Evolutionary conservation across 1,140 invertebrate genomes (phyloP), one percentile per base, ranked within the genome.

Genomic region (Thalassaphorura encarpata): DNA sequence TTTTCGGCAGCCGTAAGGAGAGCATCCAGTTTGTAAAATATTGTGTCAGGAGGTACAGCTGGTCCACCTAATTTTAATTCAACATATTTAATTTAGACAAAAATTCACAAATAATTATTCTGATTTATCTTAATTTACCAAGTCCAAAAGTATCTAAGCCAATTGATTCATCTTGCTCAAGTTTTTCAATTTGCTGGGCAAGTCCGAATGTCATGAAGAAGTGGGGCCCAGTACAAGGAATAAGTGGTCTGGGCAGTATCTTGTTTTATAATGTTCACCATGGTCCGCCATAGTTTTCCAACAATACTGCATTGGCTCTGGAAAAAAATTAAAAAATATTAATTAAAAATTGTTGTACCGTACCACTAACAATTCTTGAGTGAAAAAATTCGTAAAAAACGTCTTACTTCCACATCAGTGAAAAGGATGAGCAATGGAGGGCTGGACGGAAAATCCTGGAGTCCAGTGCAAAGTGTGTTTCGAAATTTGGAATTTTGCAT

Each of bases 11-110:
- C 61, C 21, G 29, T 23, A 6, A 64, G 40, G 16, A 64, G 18
- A 31, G 63, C 50, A 43, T 65, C 63, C 39, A 65, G 39, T 29
- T 62, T 65, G 47, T 62, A 60, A 49, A 59, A 65, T 16, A 65
- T 60, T 33, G 63, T 65, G 33, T 65, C 63, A 23, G 52, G 47
- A 18, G 63, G 60, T 18, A 65, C 63, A 15, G 58, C 57, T 41
- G 63, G 63, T 6, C 63, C 63, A 24, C 63, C 63, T 64, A 13
- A 42, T 42, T 21, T 8, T 42, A 6, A 8, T 6, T 42, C 11
- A 42, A 42, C 41, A 42, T 42, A 21, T 42, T n/a, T 15, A 6
- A 42, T 42, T 42, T 21, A 43, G 19, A 43, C 6, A 43, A 36
- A 11, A 11, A n/a, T 36, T 36, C 33, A 36, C 11, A 36, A 36